Evolutionary conservation across 2,888 invertebrate genomes (phyloP), one percentile per base, ranked within the genome.

Genomic region (Cyclophora albipunctata): DNA sequence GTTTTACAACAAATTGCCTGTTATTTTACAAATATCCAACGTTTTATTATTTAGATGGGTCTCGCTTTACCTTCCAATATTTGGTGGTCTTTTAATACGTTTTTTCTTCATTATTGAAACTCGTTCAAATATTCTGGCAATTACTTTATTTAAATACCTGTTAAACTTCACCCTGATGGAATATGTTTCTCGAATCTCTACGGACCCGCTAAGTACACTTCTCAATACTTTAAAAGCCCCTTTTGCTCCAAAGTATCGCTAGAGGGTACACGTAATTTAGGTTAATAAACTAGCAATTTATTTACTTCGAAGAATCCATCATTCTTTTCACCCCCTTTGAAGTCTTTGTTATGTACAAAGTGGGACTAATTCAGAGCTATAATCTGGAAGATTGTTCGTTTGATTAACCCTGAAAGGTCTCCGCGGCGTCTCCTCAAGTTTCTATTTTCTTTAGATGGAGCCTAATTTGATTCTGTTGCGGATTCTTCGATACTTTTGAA

Each of bases 301-400:
- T 43, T 61, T 51, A 65, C 60, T 62, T 58, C 54, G 56, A 64
- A 64, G 60, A 64, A 56, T 55, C 60, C 53, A 55, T 51, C 55
- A 49, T 57, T 59, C 53, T 53, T 58, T 51, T 50, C 43, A 43
- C 34, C 55, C 59, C 59, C 59, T 71, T 69, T 63, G 62, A 71
- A 69, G 67, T 71, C 73, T 73, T 67, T 72, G 72, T 75, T 77
- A 69, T 74, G 66, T 63, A 69, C 66, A 72, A 73, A 77, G 68
- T 69, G 71, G 65, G 62, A 60, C 65, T 73, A 74, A 77, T 77
- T 74, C 63, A 59, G 58, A 52, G 63, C 64, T 49, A 67, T 69
- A 71, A 65, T 64, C 67, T 70, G 73, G 74, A 72, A 75, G 69
- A 75, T 71, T 69, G 71, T 66, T 62, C 68, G 64, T 75, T 70